phyloP scores from a whole-genome alignment of 2,797 vertebrate genomes.

The Varecia variegata region DNA sequence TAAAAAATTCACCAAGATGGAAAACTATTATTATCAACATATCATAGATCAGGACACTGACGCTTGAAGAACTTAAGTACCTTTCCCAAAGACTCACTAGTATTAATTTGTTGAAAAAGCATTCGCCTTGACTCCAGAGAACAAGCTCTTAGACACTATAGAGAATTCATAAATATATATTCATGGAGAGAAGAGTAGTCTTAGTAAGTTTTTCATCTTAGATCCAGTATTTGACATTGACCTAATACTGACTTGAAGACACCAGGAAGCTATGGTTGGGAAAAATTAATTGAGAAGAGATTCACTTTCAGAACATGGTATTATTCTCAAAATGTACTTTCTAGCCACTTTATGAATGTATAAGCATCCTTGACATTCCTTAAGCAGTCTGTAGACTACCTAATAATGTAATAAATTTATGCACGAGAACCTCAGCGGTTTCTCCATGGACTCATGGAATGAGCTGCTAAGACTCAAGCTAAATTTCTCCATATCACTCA shows the following conservation, averaged over 20 bases:
- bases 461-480: background rate
- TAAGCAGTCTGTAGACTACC: background rate
- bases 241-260: background rate
- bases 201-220: background rate
- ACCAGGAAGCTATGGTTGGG: background rate
- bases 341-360: background rate
- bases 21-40: background rate
- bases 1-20: background rate
- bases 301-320: conserved; percentile 3
- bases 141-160: background rate
- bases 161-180: background rate
- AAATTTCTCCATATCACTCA: conserved; percentile 11
- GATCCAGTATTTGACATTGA: background rate
- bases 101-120: background rate
- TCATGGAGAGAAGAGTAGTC: background rate
- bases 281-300: conserved; percentile 55
- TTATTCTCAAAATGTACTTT: conserved; percentile 49
- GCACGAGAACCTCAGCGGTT: background rate
- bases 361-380: conserved; percentile 6
- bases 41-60: background rate
- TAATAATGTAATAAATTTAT: conserved; percentile 49
- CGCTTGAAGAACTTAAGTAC: background rate
- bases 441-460: background rate
- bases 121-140: background rate
- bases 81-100: background rate